Base-by-base conservation (phyloP, 2,113 vertebrate species). In the Hiodon tergisus region DNA sequence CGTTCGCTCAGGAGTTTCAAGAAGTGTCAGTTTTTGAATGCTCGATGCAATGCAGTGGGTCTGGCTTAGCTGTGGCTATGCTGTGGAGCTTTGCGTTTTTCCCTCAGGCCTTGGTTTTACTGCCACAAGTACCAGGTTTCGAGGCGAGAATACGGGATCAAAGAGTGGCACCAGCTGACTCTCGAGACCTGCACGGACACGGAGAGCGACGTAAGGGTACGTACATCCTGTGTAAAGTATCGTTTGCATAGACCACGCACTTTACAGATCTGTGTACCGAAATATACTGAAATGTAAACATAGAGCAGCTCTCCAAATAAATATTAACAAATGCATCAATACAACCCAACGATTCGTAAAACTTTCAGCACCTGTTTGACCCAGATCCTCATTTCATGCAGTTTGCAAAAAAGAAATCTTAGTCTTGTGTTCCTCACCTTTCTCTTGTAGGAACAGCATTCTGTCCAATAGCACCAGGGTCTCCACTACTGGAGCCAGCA, bases 41-140 rank as follows among this genome's bases (percentile, higher is more conserved):
- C 9, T 10, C n/a, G 57, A 17, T 7, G 3, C 53, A 31, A 3
- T 11, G 31, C 31, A 31, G 31, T 31, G 31, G 31, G 17, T 58
- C 69, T 17, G 3, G 11, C 5, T 47, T 2, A 5, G 16, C 4
- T 4, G 5, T 14, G 5, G 55, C 55, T 60, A 5, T 2, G 54
- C 69, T 58, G 9, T 48, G 4, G 14, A 16, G 51, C 55, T 50
- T 17, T 58, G 46, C 5, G 11, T 9, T 48, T 57, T 55, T 54
- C 55, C 52, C 6, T 77, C 16, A 62, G 54, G 73, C 54, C 61
- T 69, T 14, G 57, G 2, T 76, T 92, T 92, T 75, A 84, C 69
- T 0, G 94, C 94, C 78, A 97, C 92, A 75, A 98, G 90, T 17
- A 96, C 95, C 79, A 97, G 83, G 84, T 98, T 98, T 67, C 97